Evolutionary conservation across 2,888 invertebrate species (phyloP).

Genomic region (Cantharis lateralis): DNA sequence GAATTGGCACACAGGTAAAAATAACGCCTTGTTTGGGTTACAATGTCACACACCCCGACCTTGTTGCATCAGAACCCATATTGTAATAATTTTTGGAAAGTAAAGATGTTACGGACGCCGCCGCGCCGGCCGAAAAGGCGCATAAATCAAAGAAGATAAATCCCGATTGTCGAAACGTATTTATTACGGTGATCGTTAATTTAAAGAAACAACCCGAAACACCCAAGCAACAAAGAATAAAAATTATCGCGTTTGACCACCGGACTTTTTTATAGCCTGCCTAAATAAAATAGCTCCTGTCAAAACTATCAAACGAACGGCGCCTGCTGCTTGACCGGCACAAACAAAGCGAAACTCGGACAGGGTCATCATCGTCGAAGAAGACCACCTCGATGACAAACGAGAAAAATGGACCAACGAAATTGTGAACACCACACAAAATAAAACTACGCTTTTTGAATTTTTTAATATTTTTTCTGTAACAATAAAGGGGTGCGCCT

Average conservation of each 20-base stretch:
- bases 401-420: constrained; percentile 3
- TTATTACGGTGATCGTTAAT: constrained; percentile 6
- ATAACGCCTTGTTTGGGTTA: not conserved
- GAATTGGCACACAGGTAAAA: not conserved
- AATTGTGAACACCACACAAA: not conserved
- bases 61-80: not conserved
- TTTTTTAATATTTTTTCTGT: not conserved
- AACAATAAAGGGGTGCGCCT: not conserved
- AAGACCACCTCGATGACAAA: constrained; percentile 21
- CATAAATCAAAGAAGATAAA: not conserved
- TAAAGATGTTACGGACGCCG: not conserved
- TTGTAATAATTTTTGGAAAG: not conserved
- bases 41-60: not conserved
- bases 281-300: constrained; percentile 11
- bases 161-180: not conserved
- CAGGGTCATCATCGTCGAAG: constrained; percentile 8
- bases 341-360: constrained; percentile 8
- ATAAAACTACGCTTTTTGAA: not conserved
- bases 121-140: not conserved
- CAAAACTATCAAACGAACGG: constrained; percentile 20
- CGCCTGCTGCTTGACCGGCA: constrained; percentile 11
- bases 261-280: constrained; percentile 6
- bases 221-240: constrained; percentile 10
- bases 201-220: constrained; percentile 10
- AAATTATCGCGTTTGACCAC: constrained; percentile 6